Conservation (phyloP, 2,888 invertebrate species). For the Stenurella melanura region DNA sequence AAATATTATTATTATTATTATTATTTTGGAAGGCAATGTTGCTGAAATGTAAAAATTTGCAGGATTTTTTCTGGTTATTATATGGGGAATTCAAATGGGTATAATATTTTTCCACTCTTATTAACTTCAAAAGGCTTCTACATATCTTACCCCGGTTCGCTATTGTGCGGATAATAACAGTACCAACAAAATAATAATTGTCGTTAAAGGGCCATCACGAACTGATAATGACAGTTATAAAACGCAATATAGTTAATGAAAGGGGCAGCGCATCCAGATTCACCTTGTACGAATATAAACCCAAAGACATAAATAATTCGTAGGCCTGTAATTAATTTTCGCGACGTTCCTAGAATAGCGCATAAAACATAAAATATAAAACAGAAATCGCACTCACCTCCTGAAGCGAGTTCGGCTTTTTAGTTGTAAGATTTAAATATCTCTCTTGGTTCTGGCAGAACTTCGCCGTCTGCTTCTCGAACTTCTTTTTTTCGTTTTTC, state of each 20-base stretch:
- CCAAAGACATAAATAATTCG: conserved; percentile 20
- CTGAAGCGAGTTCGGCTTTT: conserved; percentile 91
- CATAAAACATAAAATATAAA: conserved; percentile 23
- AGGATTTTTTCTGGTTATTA: no score
- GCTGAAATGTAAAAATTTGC: no score
- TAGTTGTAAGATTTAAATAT: conserved; percentile 93
- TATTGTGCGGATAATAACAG: no score
- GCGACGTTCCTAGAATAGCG: conserved; percentile 38
- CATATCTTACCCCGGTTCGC: no score
- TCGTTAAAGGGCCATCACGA: neutral
- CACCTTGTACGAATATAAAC: conserved; percentile 11
- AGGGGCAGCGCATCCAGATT: neutral
- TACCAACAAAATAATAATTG: no score
- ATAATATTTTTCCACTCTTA: no score
- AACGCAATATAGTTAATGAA: neutral
- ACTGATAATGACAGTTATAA: neutral
- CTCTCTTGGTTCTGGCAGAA: conserved; percentile 98
- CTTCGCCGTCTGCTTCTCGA: conserved; percentile 97
- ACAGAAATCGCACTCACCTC: conserved; percentile 78
- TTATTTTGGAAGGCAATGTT: no score
- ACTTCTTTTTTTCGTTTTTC: conserved; percentile 97
- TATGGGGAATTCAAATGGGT: no score
- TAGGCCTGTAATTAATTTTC: conserved; percentile 30
- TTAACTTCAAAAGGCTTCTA: no score
- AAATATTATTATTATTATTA: no score